Evolutionary conservation across 2,888 invertebrate genomes (phyloP).

Genomic region (Gari tellinella): DNA sequence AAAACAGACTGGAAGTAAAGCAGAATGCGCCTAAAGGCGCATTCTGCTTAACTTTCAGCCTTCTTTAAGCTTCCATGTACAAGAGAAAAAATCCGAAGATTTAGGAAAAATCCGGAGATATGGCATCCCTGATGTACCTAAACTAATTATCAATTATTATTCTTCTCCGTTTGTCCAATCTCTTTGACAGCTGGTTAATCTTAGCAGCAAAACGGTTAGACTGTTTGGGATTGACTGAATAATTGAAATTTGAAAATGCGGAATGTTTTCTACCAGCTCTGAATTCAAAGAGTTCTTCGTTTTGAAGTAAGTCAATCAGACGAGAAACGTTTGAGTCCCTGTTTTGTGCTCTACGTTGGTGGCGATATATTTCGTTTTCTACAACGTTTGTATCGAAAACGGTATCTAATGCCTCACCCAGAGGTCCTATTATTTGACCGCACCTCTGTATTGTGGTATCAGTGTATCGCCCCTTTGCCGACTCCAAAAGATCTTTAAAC

Average conservation of each 20-base stretch:
- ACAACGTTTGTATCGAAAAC: conserved; percentile 27
- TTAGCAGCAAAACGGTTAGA: conserved; percentile 13
- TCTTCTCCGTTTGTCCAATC: conserved; percentile 8
- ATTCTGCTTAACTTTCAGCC: too few species aligned
- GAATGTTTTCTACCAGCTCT: conserved; percentile 14
- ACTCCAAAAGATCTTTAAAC: conserved; percentile 42
- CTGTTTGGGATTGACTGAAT: conserved; percentile 15
- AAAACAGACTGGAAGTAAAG: too few species aligned
- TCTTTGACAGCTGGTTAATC: conserved; percentile 17
- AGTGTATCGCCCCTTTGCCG: conserved; percentile 36
- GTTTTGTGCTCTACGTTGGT: conserved; percentile 22
- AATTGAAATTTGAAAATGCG: conserved; percentile 18
- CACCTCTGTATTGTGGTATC: conserved; percentile 23
- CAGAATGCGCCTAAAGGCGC: too few species aligned
- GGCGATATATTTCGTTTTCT: conserved; percentile 33
- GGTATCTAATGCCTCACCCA: conserved; percentile 31
- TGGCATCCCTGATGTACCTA: neutral
- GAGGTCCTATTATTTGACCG: conserved; percentile 24
- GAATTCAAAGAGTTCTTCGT: conserved; percentile 5
- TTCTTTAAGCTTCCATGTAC: too few species aligned
- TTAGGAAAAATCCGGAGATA: too few species aligned
- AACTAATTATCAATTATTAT: conserved; percentile 13
- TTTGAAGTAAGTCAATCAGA: conserved; percentile 5
- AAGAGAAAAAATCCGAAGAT: too few species aligned
- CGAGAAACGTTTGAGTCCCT: conserved; percentile 22